Conservation (phyloP, 23 tunicate genomes). For the Trididemnum miniatum region DNA sequence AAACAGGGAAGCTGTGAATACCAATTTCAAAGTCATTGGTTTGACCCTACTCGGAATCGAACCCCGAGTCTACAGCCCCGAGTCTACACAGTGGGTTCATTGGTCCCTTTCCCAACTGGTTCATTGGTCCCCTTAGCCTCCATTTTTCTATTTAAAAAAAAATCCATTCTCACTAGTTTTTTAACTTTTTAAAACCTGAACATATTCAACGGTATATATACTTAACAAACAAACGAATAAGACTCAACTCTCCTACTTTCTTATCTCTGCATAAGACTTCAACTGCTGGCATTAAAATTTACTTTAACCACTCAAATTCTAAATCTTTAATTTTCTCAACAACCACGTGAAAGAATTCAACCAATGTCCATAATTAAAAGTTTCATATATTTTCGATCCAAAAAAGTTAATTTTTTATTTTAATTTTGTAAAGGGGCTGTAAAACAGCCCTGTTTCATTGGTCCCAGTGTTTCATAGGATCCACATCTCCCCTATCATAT, state of each 20-base stretch:
- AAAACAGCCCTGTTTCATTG: not conserved
- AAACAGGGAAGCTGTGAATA: no score
- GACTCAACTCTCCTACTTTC: not conserved
- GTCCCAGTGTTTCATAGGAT: not conserved
- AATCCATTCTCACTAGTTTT: not conserved
- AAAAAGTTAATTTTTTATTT: no score
- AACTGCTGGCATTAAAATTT: not conserved
- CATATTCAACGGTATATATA: not conserved
- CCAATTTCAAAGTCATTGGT: no score
- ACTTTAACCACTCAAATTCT: not conserved
- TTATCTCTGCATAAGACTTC: not conserved
- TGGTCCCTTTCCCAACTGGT: not conserved
- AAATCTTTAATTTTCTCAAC: not conserved
- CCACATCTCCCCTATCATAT: slow-evolving; percentile 1
- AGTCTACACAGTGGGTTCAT: not conserved
- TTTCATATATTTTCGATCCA: not conserved
- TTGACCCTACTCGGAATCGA: no score
- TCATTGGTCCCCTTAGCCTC: not conserved
- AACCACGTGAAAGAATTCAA: not conserved
- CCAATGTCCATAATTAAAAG: not conserved
- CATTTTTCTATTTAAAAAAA: not conserved
- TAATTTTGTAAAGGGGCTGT: not conserved
- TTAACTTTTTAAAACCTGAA: not conserved
- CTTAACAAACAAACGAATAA: not conserved
- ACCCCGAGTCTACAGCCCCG: no score